Base-by-base conservation (phyloP, 2,797 vertebrate species). In the Geotrypetes seraphini region DNA sequence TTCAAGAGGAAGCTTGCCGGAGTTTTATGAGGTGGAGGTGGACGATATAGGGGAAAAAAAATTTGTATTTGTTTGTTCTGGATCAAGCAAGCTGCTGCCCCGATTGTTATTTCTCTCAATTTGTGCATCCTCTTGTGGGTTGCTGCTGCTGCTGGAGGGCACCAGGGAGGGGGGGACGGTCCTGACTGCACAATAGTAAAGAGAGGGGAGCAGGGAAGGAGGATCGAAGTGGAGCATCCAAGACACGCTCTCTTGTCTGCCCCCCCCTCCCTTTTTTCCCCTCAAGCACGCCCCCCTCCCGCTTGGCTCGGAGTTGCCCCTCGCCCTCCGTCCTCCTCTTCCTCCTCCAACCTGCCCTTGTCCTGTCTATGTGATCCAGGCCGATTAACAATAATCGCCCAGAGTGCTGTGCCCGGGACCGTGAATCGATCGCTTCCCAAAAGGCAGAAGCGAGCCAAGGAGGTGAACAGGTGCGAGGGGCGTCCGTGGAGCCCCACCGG, bases 381-480 rank as follows among this genome's bases (percentile, higher is more conserved):
- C n/a, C n/a, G n/a, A n/a, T n/a, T n/a, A n/a, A n/a, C n/a, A n/a
- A n/a, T n/a, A 7, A 22, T 12, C 28, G 20, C 11, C 27, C 12
- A 11, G 6, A 36, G 42, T 31, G n/a, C n/a, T n/a, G 33, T 33
- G 7, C 43, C 28, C 36, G 26, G 20, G 44, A 42, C 53, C 39
- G 40, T 61, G 55, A 57, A 66, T 59, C 50, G 52, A 47, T 51
- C 33, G 59, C 57, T 33, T n/a, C 65, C 64, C 62, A 76, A 75
- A 78, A 75, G 66, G n/a, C n/a, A n/a, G n/a, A n/a, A n/a, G 64
- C 75, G 65, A 60, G 45, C 53, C 11, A 57, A n/a, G n/a, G n/a
- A n/a, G 71, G 66, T 73, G 78, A 82, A 81, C 79, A 82, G 79
- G 81, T 83, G 78, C 75, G 71, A 66, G 70, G 65, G 67, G 67